Base-by-base conservation (phyloP, 2,113 vertebrate genomes). In the Triplophysa siluroides region DNA sequence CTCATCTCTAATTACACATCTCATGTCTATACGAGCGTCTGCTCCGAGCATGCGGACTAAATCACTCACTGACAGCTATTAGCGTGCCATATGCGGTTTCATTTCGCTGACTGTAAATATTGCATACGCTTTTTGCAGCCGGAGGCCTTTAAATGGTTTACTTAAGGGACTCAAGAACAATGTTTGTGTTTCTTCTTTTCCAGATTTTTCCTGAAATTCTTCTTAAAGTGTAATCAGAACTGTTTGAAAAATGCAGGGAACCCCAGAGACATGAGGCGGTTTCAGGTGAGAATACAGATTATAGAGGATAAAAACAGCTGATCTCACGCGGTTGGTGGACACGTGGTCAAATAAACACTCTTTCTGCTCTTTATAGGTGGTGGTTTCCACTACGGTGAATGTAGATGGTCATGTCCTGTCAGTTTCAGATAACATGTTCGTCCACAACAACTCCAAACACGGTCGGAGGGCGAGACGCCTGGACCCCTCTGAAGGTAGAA, bases 401-500 rank as follows among this genome's bases (percentile, higher is more conserved):
- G 96, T 98, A 81, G 96, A 98, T 0, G 96, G 96, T 0, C 96
- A 98, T 0, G 96, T 98, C 4, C 90, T 98, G 29, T 93, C 96
- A 0, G 96, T 98, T 63, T 98, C 96, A 0, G 96, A 98, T 89
- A 97, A 97, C 91, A 98, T 98, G 96, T 98, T 98, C 21, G 96
- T 98, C 50, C 96, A 98, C 92, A 98, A 98, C 92, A 98, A 98
- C 92, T 98, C 96, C 88, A 98, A 98, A 92, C 96, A 98, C 1
- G 96, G 96, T 56, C 93, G 96, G 84, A 92, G 96, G 4, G 96
- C 96, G 0, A 93, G 96, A 18, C 94, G 96, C 78, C 93, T 97
- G 73, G 96, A 98, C 87, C 96, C 96, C 0, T 95, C 96, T 0
- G 96, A 98, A 96, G 96, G 96, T 98, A 92, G 86, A 87, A 70